Evolutionary conservation across 2,888 invertebrate species (phyloP), one percentile per base, ranked within the genome.

Genomic region (Drosophila crucigera): DNA sequence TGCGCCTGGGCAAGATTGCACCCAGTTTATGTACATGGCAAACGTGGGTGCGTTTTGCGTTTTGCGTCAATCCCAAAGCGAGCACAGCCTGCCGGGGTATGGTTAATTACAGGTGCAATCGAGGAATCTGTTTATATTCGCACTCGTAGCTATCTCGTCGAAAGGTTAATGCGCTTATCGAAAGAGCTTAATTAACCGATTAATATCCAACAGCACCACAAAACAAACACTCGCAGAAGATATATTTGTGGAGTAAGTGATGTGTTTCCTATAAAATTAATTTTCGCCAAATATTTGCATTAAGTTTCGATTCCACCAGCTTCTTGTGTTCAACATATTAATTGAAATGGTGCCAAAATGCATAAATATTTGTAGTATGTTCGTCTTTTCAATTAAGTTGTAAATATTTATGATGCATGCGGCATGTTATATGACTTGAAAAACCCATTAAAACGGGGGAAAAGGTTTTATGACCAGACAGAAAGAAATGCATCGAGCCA

Each of bases 121-220:
- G 53, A 56, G 28, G 43, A 33, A 60, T 71, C 72, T 61, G 41
- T 63, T 52, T 47, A 41, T 41, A 25, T 35, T 47, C 28, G 19
- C 41, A 56, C 56, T 43, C 50, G 22, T 11, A 22, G 39, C 39
- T 30, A 39, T 25, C 41, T 50, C 63, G 49, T 47, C 78, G 64
- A 67, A 53, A 72, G 81, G 64, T 72, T 80, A 77, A 80, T 81
- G 73, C 67, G 81, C 78, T 78, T 72, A 78, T 62, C 78, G 55
- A 67, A 62, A 65, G 59, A 53, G 78, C 81, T 78, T 78, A 65
- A 78, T 78, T 72, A 72, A 78, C 56, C 77, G 47, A 80, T 80
- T 78, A 67, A 64, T 66, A 69, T 59, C 53, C 43, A 28, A 22
- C 59, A 28, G 10, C 62, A 55, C 22, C 5, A 39, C 22, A 62